These are phyloP conservation scores for Glossophaga mutica DNA, from an alignment of 2,797 vertebrate species.

Conservation along the genomic window DNA sequence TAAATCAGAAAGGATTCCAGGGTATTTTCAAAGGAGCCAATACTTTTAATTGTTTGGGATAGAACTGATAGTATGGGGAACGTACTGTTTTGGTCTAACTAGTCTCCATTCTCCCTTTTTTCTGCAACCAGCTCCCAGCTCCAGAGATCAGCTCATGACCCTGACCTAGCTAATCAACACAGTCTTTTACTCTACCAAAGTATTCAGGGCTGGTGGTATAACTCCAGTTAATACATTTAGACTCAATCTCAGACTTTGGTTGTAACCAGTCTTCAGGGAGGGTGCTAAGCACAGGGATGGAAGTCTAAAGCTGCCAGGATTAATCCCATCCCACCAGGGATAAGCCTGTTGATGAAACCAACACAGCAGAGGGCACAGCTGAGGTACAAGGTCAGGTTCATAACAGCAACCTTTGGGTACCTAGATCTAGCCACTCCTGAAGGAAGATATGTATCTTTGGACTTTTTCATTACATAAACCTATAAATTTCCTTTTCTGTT, in stretches of 20 bases:
- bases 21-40: neutral
- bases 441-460: neutral
- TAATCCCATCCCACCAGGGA: neutral
- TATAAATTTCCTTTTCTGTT: neutral
- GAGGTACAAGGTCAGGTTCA: neutral
- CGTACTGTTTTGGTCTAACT: neutral
- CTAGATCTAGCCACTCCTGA: neutral
- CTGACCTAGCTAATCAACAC: neutral
- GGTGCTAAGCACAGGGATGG: neutral
- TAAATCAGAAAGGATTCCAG: neutral
- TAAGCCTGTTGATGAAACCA: neutral
- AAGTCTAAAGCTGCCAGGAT: neutral
- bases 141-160: neutral
- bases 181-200: neutral
- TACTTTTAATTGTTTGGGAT: neutral
- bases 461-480: neutral
- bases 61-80: neutral
- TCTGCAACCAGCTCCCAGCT: neutral
- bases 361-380: neutral
- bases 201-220: neutral
- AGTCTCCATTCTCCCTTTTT: neutral
- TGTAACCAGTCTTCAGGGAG: neutral
- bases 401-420: neutral
- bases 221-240: neutral
- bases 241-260: neutral